Base-by-base conservation (phyloP, 1,140 invertebrate species). In the Lordiphosa collinella region DNA sequence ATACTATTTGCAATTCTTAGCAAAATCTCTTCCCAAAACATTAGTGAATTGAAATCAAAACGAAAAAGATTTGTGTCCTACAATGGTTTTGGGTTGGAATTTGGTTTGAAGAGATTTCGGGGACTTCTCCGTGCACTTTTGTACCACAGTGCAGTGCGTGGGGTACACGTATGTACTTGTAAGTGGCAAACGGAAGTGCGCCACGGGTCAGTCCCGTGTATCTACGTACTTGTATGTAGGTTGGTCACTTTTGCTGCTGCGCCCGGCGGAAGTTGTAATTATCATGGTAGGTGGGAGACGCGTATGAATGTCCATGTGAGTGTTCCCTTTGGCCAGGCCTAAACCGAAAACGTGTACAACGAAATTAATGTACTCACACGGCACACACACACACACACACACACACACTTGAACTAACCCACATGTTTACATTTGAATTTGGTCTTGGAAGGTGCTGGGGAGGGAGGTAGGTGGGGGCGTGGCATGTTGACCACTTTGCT, bases 191-290 rank as follows among this genome's bases (percentile, higher is more conserved):
- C 47, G 63, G 63, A 66, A 66, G 53, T 61, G 40, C 29, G 47
- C 47, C 31, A 40, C 37, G 25, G 25, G 9, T 9, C n/a, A 18
- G 2, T 35, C 53, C 41, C 46, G 47, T 50, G 59, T 35, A 31
- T 40, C 14, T 49, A 7, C 32, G 31, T 40, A 51, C 70, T 51
- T 60, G 54, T 63, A 51, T 67, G 63, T 56, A 65, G 52, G 56
- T 43, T 44, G 60, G 48, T n/a, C 69, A 74, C 58, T 74, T 68
- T 49, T 29, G 25, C 1, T 29, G 58, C 70, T 68, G 74, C 63
- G 69, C 53, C 63, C 66, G 63, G 63, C 78, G 76, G 76, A 80
- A 80, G 78, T 84, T 44, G 71, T 80, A 80, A 80, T 80, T 80
- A 80, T 62, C 78, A 82, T 75, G 75, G 65, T 60, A 63, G 48